These are phyloP conservation scores for Anableps anableps DNA, from an alignment of 2,797 vertebrate genomes.

Conservation along the genomic window DNA sequence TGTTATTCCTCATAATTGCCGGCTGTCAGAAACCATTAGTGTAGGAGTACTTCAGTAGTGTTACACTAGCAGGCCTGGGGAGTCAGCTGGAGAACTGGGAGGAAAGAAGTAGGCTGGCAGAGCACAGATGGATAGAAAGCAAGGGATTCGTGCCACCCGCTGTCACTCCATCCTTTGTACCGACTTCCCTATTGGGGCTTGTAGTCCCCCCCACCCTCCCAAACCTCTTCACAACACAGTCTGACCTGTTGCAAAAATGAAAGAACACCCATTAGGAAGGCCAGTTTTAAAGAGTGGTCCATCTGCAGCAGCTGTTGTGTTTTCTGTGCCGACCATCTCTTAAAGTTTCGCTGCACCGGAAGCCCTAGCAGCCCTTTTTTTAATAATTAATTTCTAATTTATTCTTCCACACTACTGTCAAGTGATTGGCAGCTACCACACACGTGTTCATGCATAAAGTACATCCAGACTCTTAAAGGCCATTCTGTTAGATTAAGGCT, in stretches of 20 bases:
- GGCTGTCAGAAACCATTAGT: slow-evolving; percentile 80
- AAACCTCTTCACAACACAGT: slow-evolving; percentile 53
- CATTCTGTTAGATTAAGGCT: slow-evolving; percentile 43
- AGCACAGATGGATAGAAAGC: slow-evolving; percentile 59
- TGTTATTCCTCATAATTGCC: slow-evolving; percentile 79
- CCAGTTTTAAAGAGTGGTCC: slow-evolving; percentile 49
- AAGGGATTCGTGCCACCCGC: slow-evolving; percentile 34
- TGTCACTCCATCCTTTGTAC: slow-evolving; percentile 40
- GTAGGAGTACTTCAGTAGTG: slow-evolving; percentile 61
- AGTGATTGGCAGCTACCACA: slow-evolving; percentile 55
- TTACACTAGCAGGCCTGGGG: slow-evolving; percentile 44
- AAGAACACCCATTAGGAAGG: slow-evolving; percentile 30
- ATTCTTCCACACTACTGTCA: slow-evolving; percentile 55
- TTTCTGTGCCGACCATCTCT: slow-evolving; percentile 32
- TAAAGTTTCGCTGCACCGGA: slow-evolving; percentile 19
- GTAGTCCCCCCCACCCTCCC: slow-evolving; percentile 14
- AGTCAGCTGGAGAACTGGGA: slow-evolving; percentile 65
- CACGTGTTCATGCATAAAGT: slow-evolving; percentile 52
- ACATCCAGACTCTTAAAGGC: slow-evolving; percentile 45
- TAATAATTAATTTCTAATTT: slow-evolving; percentile 77
- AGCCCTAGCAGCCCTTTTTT: slow-evolving; percentile 29
- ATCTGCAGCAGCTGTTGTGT: slow-evolving; percentile 49
- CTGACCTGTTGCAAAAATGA: slow-evolving; percentile 47
- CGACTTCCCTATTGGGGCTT: slow-evolving; percentile 21
- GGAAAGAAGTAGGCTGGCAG: slow-evolving; percentile 43